Evolutionary conservation across 2,888 invertebrate genomes (phyloP).

Genomic region (Plebejus anna): DNA sequence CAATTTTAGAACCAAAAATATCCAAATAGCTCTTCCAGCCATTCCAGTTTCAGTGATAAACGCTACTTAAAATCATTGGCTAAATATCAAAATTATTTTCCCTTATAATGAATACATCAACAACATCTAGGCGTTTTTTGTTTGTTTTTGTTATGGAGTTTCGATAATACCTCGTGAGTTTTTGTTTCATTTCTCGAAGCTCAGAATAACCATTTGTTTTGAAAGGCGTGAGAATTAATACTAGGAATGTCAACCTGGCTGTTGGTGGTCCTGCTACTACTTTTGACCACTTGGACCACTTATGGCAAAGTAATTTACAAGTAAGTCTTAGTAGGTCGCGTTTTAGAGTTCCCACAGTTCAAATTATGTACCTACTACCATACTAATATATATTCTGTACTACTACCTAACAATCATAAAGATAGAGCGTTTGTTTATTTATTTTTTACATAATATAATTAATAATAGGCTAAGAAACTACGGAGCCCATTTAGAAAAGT

Average conservation of each 20-base stretch:
- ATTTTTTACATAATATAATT: too few species aligned
- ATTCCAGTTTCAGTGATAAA: not conserved
- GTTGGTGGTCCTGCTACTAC: constrained; percentile 35
- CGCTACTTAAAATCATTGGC: not conserved
- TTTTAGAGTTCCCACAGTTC: not conserved
- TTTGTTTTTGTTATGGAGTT: constrained; percentile 63
- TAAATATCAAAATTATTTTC: not conserved
- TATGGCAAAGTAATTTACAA: not conserved
- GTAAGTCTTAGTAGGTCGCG: not conserved
- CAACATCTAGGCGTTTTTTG: constrained; percentile 44
- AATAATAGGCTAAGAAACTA: too few species aligned
- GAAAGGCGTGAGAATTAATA: constrained; percentile 62
- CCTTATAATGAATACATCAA: not conserved
- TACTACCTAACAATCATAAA: too few species aligned
- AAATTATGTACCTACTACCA: not conserved
- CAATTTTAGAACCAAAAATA: too few species aligned
- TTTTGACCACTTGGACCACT: constrained; percentile 6
- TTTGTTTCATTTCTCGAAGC: constrained; percentile 49
- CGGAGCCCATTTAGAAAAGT: too few species aligned
- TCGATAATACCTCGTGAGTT: constrained; percentile 49
- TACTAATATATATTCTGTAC: too few species aligned
- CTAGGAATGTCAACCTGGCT: constrained; percentile 49
- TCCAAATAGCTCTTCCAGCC: not conserved
- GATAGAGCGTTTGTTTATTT: too few species aligned
- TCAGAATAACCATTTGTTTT: constrained; percentile 44